phyloP scores from a whole-genome alignment of 2,888 invertebrate genomes.

The Gerosis bhagava region DNA sequence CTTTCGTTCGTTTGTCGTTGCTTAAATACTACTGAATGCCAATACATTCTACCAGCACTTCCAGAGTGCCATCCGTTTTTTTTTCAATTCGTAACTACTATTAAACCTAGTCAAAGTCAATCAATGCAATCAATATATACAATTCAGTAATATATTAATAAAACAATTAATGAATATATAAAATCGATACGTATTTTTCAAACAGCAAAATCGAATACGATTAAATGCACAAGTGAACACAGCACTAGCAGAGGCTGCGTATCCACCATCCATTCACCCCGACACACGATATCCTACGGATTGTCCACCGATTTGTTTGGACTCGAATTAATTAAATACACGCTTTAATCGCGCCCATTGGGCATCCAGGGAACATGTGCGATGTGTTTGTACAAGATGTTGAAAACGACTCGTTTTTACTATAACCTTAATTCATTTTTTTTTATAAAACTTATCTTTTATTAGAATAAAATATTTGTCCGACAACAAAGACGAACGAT shows the following conservation, averaged over 20 bases:
- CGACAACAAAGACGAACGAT: no score
- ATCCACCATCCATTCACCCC: conserved; percentile 14
- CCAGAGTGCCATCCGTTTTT: no score
- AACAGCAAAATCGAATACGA: neutral
- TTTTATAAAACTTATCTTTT: neutral
- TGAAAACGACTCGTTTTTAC: neutral
- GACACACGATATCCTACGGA: conserved; percentile 9
- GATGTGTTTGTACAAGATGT: neutral
- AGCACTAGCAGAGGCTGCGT: neutral
- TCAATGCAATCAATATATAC: no score
- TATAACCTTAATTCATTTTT: neutral
- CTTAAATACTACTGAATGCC: no score
- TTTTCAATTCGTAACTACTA: no score
- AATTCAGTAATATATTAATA: no score
- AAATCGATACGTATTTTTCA: no score
- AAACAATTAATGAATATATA: no score
- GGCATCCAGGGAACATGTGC: conserved; percentile 11
- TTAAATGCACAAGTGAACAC: neutral
- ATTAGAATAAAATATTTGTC: no score
- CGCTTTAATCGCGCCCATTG: conserved; percentile 17
- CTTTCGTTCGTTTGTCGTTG: no score
- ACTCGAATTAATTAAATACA: conserved; percentile 24
- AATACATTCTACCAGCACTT: no score
- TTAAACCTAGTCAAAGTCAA: no score
- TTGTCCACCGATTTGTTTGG: conserved; percentile 24